phyloP scores from a whole-genome alignment of 2,113 vertebrate species.

The Sorex fumeus region DNA sequence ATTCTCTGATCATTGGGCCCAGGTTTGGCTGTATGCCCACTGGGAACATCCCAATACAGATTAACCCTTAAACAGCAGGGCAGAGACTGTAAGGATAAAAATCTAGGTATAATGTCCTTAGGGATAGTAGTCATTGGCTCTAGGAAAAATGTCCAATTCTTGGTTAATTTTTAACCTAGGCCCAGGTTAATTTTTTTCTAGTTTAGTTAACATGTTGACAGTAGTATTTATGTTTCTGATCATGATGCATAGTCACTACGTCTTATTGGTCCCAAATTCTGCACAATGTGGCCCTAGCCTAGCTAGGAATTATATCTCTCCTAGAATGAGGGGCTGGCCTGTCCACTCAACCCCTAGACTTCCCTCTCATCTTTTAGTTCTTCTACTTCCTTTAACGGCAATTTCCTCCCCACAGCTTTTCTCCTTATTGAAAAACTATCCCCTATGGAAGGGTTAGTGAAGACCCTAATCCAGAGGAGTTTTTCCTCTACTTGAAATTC shows the following conservation, averaged over 20 bases:
- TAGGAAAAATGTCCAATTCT: not conserved
- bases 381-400: not conserved
- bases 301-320: not conserved
- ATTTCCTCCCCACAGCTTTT: not conserved
- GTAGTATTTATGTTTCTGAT: too few relatives aligned
- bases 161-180: too few relatives aligned
- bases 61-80: fast-evolving
- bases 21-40: not conserved
- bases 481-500: slow-evolving; percentile 28
- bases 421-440: not conserved
- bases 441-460: not conserved
- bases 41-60: not conserved
- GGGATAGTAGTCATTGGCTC: not conserved
- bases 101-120: not conserved
- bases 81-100: not conserved
- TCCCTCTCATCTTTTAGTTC: not conserved
- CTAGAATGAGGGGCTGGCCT: too few relatives aligned
- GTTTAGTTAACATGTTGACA: too few relatives aligned
- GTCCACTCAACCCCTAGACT: not conserved
- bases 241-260: too few relatives aligned
- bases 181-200: too few relatives aligned
- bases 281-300: not conserved
- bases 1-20: not conserved
- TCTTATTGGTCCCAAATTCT: not conserved
- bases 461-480: not conserved